These are phyloP conservation scores for Cottus gobio DNA, from an alignment of 2,113 vertebrate genomes.

Conservation along the genomic window DNA sequence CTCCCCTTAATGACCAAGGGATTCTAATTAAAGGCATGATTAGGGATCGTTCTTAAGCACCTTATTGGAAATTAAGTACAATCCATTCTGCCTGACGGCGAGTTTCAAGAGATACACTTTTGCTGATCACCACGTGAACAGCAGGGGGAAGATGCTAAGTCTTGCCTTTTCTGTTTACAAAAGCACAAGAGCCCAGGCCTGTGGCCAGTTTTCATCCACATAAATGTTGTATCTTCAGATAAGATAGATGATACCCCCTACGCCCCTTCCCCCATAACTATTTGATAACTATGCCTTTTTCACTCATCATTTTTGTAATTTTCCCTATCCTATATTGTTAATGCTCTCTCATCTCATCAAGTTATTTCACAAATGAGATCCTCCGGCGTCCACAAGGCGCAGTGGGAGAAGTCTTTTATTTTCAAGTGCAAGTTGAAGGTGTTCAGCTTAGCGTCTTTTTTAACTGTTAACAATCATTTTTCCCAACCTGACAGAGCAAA, in stretches of 20 bases:
- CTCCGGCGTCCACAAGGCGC: background rate
- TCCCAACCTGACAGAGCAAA: background rate
- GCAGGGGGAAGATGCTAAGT: conserved; percentile 35
- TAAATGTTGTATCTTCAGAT: conserved; percentile 26
- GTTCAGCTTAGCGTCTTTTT: background rate
- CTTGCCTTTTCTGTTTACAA: conserved; percentile 54
- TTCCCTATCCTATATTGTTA: conserved; percentile 28
- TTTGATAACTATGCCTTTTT: conserved; percentile 26
- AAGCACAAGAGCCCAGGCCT: conserved; percentile 34
- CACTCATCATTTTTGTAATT: conserved; percentile 32
- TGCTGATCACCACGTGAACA: conserved; percentile 69
- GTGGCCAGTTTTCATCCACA: conserved; percentile 37
- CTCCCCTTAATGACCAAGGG: conserved; percentile 82
- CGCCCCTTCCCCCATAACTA: background rate
- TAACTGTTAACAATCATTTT: background rate
- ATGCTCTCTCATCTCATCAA: conserved; percentile 43
- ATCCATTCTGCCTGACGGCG: conserved; percentile 83
- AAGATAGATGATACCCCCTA: conserved; percentile 20
- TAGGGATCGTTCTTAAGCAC: conserved; percentile 85
- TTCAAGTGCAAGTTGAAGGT: conserved; percentile 1
- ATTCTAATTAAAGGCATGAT: conserved; percentile 87
- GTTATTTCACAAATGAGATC: conserved; percentile 39
- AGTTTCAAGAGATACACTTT: conserved; percentile 73
- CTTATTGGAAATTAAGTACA: conserved; percentile 85
- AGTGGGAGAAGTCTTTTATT: background rate